Conservation (phyloP, 1,140 invertebrate species). For the Wiebesia pumilae region DNA sequence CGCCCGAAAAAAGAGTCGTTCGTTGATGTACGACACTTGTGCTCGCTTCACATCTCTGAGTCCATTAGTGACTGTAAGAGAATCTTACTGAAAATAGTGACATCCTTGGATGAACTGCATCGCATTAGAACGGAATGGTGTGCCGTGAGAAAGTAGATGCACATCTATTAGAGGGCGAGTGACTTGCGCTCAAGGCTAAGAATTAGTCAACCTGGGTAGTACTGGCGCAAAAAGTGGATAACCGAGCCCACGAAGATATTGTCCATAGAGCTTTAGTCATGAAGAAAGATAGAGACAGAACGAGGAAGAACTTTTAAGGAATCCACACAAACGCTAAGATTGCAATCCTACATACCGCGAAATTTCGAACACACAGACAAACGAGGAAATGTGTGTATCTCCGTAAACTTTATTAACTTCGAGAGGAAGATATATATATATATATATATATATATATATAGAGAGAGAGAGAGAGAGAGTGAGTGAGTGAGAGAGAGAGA, state of each 20-base stretch:
- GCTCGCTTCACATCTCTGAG: background rate
- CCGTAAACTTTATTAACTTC: slow-evolving; percentile 54
- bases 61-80: background rate
- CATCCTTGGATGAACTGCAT: background rate
- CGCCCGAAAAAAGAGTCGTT: no score
- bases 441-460: no score
- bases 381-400: slow-evolving; percentile 21
- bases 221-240: background rate
- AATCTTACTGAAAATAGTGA: no score
- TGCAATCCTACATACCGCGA: background rate
- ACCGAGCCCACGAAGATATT: no score
- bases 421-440: no score
- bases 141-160: background rate
- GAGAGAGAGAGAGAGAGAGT: no score
- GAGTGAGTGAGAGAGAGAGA: background rate
- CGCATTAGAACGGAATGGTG: background rate
- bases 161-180: background rate
- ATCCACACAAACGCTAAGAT: background rate
- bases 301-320: background rate
- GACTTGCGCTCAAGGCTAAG: background rate
- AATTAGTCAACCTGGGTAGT: background rate
- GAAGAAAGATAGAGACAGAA: background rate
- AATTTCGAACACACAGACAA: background rate
- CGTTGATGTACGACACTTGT: no score
- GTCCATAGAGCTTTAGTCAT: no score